Conservation (phyloP, 2,113 vertebrate genomes). For the Baryphthengus martii region DNA sequence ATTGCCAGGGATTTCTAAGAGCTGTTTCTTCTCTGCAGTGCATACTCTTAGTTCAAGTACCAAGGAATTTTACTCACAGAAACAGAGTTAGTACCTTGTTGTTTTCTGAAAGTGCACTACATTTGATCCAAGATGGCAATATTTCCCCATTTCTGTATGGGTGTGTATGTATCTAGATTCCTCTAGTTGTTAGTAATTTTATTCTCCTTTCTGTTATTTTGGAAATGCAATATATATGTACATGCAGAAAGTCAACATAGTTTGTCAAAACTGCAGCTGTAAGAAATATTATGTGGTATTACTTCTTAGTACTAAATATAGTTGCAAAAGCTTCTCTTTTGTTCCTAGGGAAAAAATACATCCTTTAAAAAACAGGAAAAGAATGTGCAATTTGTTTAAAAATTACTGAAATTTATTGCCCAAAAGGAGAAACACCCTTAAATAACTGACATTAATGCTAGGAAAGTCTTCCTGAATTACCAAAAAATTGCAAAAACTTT, state of each 20-base stretch:
- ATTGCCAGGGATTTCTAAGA: conserved; percentile 51
- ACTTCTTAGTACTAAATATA: neutral
- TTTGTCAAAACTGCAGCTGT: neutral
- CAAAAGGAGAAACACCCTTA: neutral
- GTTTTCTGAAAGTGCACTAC: neutral
- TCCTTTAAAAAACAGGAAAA: neutral
- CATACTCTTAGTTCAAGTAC: conserved; percentile 13
- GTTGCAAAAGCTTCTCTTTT: neutral
- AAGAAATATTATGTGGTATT: neutral
- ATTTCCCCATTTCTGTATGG: neutral
- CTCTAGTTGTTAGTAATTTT: neutral
- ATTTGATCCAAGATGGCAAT: neutral
- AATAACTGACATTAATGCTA: neutral
- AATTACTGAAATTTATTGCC: neutral
- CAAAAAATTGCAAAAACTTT: neutral
- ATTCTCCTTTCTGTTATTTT: neutral
- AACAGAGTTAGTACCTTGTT: neutral
- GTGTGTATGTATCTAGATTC: neutral
- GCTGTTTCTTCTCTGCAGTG: conserved; percentile 34
- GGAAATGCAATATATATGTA: neutral
- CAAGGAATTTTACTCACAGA: conserved; percentile 14
- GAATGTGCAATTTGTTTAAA: neutral
- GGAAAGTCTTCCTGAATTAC: neutral
- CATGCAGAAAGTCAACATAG: neutral
- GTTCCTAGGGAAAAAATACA: neutral